These are phyloP conservation scores for Eristalis arbustorum DNA, from an alignment of 2,888 invertebrate genomes.

Conservation along the genomic window DNA sequence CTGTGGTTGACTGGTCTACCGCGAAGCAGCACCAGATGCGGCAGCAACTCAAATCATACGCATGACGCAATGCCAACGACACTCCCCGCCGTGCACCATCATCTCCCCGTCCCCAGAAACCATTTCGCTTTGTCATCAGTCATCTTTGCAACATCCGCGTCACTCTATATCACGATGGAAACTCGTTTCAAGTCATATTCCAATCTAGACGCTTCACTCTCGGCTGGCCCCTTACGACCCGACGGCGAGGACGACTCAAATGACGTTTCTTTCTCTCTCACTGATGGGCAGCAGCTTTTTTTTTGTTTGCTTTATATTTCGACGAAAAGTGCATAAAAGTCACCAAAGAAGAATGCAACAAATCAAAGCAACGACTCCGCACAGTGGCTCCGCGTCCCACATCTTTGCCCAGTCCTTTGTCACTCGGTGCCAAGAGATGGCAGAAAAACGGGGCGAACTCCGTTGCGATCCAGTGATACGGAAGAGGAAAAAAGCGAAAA, in stretches of 20 bases:
- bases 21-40: background rate
- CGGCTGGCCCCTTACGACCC: no score
- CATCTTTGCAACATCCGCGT: background rate
- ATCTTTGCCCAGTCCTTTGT: background rate
- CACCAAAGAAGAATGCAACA: slow-evolving; percentile 12
- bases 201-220: background rate
- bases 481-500: slow-evolving; percentile 6
- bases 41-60: background rate
- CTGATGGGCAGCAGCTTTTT: background rate
- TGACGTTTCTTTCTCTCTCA: background rate
- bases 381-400: background rate
- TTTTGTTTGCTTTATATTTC: slow-evolving; percentile 12
- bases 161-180: background rate
- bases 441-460: background rate
- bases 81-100: background rate
- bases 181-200: background rate
- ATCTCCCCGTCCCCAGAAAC: background rate
- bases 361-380: slow-evolving; percentile 16
- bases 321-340: slow-evolving; percentile 42
- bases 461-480: slow-evolving; percentile 1
- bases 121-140: background rate
- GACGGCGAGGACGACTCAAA: background rate
- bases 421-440: slow-evolving; percentile 9
- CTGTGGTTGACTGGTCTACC: background rate
- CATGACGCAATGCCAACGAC: background rate